A percentile compares a stretch with the other conserved stretches of the same genome.
Evolutionary conservation across 2,797 vertebrate genomes (phyloP).

Genomic region (Microctenopoma stevenorrisi): DNA sequence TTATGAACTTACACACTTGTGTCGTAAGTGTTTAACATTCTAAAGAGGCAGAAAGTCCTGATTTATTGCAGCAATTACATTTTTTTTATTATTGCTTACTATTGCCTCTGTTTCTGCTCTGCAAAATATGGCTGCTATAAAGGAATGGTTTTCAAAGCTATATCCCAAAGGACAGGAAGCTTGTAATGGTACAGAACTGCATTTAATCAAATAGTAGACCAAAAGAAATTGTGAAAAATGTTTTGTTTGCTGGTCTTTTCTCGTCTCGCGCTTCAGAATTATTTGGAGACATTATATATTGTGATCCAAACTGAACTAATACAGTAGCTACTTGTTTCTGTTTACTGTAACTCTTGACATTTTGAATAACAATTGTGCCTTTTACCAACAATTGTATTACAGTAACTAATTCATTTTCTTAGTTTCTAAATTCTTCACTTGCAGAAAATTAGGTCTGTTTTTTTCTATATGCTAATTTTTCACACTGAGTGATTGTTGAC

Average conservation of each 20-base stretch:
- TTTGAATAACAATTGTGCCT: conserved; percentile 20
- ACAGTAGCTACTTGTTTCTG: conserved; percentile 17
- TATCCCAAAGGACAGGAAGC: conserved; percentile 20
- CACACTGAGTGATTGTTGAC: background rate
- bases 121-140: conserved; percentile 38
- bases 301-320: conserved; percentile 3
- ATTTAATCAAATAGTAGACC: conserved; percentile 30
- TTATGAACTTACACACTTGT: conserved; percentile 37
- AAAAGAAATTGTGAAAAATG: background rate
- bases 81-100: conserved; percentile 40
- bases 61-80: conserved; percentile 57
- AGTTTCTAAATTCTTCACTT: conserved; percentile 17
- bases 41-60: conserved; percentile 39
- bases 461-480: conserved; percentile 12
- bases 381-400: conserved; percentile 16
- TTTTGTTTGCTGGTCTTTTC: background rate
- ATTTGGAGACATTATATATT: conserved; percentile 24
- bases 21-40: conserved; percentile 47
- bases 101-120: conserved; percentile 27
- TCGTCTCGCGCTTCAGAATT: conserved; percentile 10
- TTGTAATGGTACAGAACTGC: conserved; percentile 12
- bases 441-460: conserved; percentile 5
- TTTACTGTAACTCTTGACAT: conserved; percentile 33
- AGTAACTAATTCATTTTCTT: conserved; percentile 32
- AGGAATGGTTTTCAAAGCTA: conserved; percentile 38